Conservation (phyloP, 53 echinoderm and acorn worm genomes). For the Crossaster papposus region DNA sequence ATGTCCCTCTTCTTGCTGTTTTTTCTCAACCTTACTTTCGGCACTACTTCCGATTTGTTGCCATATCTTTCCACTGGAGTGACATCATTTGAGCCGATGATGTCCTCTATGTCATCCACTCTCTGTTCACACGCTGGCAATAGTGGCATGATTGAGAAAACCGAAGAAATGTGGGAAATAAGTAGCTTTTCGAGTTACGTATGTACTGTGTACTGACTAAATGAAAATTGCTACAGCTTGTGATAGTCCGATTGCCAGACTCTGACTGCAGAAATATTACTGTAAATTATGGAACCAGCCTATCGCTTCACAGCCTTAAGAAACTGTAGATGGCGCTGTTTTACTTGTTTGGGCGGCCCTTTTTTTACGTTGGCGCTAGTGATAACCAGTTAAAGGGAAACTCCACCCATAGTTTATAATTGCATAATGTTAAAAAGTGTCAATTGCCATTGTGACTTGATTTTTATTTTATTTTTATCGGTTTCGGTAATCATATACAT, state of each 20-base stretch:
- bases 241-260: not conserved
- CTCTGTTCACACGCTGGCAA: slow-evolving; percentile 77
- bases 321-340: not conserved
- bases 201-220: too few relatives aligned
- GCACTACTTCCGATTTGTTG: slow-evolving; percentile 79
- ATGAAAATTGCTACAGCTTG: not conserved
- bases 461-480: too few relatives aligned
- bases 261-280: not conserved
- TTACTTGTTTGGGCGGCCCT: too few relatives aligned
- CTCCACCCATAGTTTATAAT: too few relatives aligned
- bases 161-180: not conserved
- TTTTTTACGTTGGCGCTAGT: too few relatives aligned
- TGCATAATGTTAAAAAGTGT: too few relatives aligned
- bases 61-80: slow-evolving; percentile 85
- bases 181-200: not conserved
- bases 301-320: not conserved
- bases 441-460: too few relatives aligned
- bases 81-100: slow-evolving; percentile 76
- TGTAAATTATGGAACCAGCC: not conserved
- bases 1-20: slow-evolving; percentile 21
- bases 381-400: too few relatives aligned
- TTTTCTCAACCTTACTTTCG: slow-evolving; percentile 69
- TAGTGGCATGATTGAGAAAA: slow-evolving; percentile 62
- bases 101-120: slow-evolving; percentile 93
- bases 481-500: too few relatives aligned